Conservation (phyloP, 2,888 invertebrate species). For the Cheilosia variabilis region DNA sequence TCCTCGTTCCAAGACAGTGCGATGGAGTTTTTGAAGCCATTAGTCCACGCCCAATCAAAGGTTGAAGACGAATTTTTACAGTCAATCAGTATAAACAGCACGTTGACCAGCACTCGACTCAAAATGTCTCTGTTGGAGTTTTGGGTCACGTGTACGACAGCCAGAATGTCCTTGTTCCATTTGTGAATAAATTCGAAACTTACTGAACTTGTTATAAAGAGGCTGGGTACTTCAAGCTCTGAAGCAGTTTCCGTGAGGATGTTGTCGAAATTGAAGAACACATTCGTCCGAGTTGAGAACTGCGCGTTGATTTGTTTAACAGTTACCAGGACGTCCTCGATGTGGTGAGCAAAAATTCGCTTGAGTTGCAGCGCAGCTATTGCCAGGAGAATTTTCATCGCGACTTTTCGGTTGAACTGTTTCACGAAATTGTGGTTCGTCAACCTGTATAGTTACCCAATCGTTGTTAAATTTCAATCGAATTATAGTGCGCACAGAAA, state of each 20-base stretch:
- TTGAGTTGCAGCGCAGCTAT: background rate
- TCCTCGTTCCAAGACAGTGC: background rate
- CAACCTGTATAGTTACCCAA: background rate
- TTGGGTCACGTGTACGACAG: background rate
- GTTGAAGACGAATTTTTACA: background rate
- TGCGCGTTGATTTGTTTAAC: background rate
- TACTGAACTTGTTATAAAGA: background rate
- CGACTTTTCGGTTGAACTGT: background rate
- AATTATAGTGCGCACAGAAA: no score
- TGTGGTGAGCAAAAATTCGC: background rate
- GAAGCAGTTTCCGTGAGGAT: background rate
- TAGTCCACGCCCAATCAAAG: background rate
- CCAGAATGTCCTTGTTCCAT: background rate
- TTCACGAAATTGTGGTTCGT: background rate
- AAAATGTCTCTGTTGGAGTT: background rate
- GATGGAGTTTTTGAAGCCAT: conserved; percentile 1
- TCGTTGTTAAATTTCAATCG: background rate
- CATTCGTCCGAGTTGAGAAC: background rate
- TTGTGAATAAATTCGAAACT: background rate
- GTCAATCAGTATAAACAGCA: background rate
- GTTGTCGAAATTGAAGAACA: background rate
- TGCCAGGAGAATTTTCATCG: background rate
- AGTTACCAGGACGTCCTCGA: background rate
- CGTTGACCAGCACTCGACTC: background rate
- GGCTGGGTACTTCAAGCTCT: background rate